Evolutionary conservation across 1,140 invertebrate species (phyloP).

Genomic region (Drosophila persimilis): DNA sequence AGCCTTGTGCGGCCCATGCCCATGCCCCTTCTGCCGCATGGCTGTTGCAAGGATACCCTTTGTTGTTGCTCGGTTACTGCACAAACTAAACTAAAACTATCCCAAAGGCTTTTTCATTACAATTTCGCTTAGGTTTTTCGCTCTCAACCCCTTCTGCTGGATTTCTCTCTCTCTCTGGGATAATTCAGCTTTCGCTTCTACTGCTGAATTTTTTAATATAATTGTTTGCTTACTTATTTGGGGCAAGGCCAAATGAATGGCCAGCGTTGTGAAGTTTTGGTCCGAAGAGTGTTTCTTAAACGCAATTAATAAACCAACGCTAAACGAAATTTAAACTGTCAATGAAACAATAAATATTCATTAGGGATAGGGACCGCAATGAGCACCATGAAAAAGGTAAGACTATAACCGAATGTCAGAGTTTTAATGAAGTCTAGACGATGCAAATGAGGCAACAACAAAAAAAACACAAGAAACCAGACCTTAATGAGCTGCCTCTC

Average conservation of each 20-base stretch:
- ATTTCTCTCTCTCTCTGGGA: conserved; percentile 6
- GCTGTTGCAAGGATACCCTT: conserved; percentile 45
- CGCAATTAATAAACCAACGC: conserved; percentile 48
- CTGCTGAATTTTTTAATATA: conserved; percentile 51
- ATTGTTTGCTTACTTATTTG: conserved; percentile 74
- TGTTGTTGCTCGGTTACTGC: conserved; percentile 55
- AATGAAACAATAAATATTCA: conserved; percentile 68
- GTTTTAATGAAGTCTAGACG: conserved; percentile 77
- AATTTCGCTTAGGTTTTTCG: conserved; percentile 42
- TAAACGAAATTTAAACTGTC: conserved; percentile 62
- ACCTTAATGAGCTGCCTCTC: conserved; percentile 55
- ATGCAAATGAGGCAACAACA: conserved; percentile 33
- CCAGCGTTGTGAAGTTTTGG: conserved; percentile 26
- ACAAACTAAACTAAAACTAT: conserved; percentile 66
- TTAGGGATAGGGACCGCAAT: conserved; percentile 21
- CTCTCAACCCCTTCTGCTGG: background rate
- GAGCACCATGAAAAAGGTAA: conserved; percentile 4
- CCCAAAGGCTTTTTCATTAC: conserved; percentile 79
- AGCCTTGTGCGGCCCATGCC: too few relatives aligned
- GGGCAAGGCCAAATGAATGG: conserved; percentile 53
- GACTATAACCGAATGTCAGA: conserved; percentile 18
- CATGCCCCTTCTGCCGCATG: background rate
- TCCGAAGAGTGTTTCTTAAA: conserved; percentile 67
- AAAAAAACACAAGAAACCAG: conserved; percentile 25
- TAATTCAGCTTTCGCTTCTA: conserved; percentile 14